Base-by-base conservation (phyloP, 2,888 invertebrate genomes). In the Volucella bombylans region DNA sequence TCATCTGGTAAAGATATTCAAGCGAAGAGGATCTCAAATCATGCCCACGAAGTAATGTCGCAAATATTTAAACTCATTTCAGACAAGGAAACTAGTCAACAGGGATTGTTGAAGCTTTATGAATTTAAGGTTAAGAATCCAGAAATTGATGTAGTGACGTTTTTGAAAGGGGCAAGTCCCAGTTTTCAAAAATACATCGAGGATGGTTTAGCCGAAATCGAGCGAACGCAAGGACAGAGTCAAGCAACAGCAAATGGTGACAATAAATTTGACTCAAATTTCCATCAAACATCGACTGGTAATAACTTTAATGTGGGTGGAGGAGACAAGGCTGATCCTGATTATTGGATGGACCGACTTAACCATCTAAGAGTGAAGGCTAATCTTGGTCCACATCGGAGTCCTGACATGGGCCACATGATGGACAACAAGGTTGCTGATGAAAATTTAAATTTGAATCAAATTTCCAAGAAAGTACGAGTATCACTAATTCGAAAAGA, bases 1-100 rank as follows among this genome's bases (percentile, higher is more conserved):
- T 82, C 86, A 41, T 87, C 89, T 31, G 87, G 91, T 87, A 90
- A 91, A 90, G 89, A 92, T 90, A 78, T 90, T 15, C 90, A 92
- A 83, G 91, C 93, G 55, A 92, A 94, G 90, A 92, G 94, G 0
- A 92, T 97, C 79, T 95, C 96, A 4, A 95, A 96, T 88, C 94
- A 94, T 15, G 95, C 95, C n/a, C 97, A 97, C 89, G 97, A 97
- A 87, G 95, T 96, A 87, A 92, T 98, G 79, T 96, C 97, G 0
- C 96, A 96, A 89, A 98, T 98, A 89, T 96, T 98, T 88, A 96
- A 96, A 91, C 95, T 97, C 88, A 97, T 98, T 89, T 97, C 97
- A 49, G 95, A 95, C 59, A 97, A 97, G 91, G 96, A 97, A 86
- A 96, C 96, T 83, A 96, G 96, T 3, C 94, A 94, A 87, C 94